Percentiles rank a stretch among this genome's conserved stretches.
Evolutionary conservation across 2,113 vertebrate species (phyloP).

Genomic region (Vireo altiloquus): DNA sequence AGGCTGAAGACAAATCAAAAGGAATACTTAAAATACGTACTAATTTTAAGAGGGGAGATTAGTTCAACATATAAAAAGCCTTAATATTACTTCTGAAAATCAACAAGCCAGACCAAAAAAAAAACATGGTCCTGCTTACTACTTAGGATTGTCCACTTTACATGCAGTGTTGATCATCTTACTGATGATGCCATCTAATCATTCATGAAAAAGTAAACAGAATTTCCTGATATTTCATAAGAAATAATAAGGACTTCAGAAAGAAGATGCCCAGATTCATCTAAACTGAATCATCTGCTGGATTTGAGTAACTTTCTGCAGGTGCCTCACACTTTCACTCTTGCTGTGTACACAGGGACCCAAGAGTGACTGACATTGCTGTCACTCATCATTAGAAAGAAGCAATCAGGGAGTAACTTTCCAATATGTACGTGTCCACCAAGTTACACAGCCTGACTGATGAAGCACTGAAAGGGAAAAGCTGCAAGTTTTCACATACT

Average conservation of each 20-base stretch:
- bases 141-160: not conserved
- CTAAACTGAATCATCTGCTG: not conserved
- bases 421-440: not conserved
- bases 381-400: not conserved
- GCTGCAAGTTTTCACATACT: not conserved
- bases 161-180: not conserved
- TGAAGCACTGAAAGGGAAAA: not conserved
- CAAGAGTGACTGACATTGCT: not conserved
- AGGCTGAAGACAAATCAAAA: not conserved
- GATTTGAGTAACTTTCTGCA: not conserved
- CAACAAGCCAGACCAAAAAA: not conserved
- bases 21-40: not conserved
- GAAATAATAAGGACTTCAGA: not conserved
- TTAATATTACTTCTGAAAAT: not conserved
- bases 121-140: not conserved
- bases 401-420: not conserved
- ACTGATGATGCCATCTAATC: not conserved
- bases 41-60: not conserved
- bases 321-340: not conserved
- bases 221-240: not conserved
- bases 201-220: not conserved
- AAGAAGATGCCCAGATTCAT: not conserved
- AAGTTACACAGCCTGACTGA: not conserved
- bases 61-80: not conserved
- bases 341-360: not conserved